Base-by-base conservation (phyloP, 2,113 vertebrate genomes). In the Clarias gariepinus region DNA sequence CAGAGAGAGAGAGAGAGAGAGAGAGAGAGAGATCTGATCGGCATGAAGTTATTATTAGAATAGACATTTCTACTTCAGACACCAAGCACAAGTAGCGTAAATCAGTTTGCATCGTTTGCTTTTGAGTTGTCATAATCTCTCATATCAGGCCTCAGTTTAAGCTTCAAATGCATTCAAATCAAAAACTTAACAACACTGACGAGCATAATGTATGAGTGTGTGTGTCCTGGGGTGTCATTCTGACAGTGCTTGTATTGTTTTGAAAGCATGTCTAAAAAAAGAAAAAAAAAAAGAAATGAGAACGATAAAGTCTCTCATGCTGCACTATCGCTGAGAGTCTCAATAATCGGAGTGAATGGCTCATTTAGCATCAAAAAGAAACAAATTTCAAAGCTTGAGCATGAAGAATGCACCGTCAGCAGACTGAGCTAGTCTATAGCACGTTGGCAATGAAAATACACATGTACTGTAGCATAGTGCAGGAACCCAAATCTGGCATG, bases 361-460 rank as follows among this genome's bases (percentile, higher is more conserved):
- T 86, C 85, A 88, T 87, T 87, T 88, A 83, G 36, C 55, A 85
- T 80, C 53, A 77, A 74, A 85, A 69, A 77, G 87, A 86, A 85
- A 86, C 77, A 85, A 36, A 81, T 60, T 73, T 87, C 86, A 82
- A 77, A 74, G 66, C 69, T 63, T 66, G 47, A 87, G 66, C 41
- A 82, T 84, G 60, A 83, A 71, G 52, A 73, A n/a, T 52, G 57
- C 66, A 47, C 76, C 68, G 74, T 86, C 85, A 66, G 76, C 74
- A 61, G 78, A 52, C 57, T 25, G 57, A 85, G 23, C 25, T 21
- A 11, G 52, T 77, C 52, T 55, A 33, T 63, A 69, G 1, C 55
- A 41, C 9, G 63, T 55, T 80, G 69, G 23, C 18, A 10, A 69
- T 58, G 52, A 78, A 9, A 6, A 53, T 30, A 28, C 53, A 41